Conservation (phyloP, 2,888 invertebrate species). For the Drosophila neonasuta region DNA sequence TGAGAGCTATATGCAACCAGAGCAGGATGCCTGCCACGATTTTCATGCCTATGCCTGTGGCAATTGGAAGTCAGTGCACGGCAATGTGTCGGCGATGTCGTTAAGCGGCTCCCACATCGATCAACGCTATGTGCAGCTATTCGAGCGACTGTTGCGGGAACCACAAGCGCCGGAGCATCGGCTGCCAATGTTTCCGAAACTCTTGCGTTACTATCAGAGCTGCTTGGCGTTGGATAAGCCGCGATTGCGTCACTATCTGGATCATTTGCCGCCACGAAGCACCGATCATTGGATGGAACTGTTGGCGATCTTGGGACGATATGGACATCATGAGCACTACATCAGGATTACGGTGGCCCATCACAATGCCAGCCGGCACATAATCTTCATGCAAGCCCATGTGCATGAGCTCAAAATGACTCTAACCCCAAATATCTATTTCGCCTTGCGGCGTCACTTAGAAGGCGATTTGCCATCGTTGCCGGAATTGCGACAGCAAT, state of each 20-base stretch:
- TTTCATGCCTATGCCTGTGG: slow-evolving; percentile 74
- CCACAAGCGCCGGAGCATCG: slow-evolving; percentile 26
- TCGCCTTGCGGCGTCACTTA: slow-evolving; percentile 41
- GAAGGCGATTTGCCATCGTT: slow-evolving; percentile 14
- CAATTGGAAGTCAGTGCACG: slow-evolving; percentile 63
- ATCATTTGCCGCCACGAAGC: slow-evolving; percentile 38
- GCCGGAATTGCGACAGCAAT: slow-evolving; percentile 40
- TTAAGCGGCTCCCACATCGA: slow-evolving; percentile 63
- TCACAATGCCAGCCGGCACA: slow-evolving; percentile 61
- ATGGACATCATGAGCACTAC: slow-evolving; percentile 71
- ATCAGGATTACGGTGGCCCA: slow-evolving; percentile 60
- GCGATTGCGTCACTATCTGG: slow-evolving; percentile 53
- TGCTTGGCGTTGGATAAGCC: slow-evolving; percentile 45
- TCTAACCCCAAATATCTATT: slow-evolving; percentile 55
- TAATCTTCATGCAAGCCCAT: slow-evolving; percentile 66
- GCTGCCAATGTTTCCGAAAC: slow-evolving; percentile 55
- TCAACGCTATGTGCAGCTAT: slow-evolving; percentile 59
- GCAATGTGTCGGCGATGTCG: slow-evolving; percentile 56
- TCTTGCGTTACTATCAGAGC: slow-evolving; percentile 65
- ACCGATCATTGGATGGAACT: slow-evolving; percentile 62
- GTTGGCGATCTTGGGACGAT: slow-evolving; percentile 62
- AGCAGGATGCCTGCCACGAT: slow-evolving; percentile 68
- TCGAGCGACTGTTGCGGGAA: slow-evolving; percentile 40
- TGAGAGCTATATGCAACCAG: slow-evolving; percentile 56
- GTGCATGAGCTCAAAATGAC: slow-evolving; percentile 45